Evolutionary conservation across 2,888 invertebrate species (phyloP).

Genomic region (Parnassius orleans): DNA sequence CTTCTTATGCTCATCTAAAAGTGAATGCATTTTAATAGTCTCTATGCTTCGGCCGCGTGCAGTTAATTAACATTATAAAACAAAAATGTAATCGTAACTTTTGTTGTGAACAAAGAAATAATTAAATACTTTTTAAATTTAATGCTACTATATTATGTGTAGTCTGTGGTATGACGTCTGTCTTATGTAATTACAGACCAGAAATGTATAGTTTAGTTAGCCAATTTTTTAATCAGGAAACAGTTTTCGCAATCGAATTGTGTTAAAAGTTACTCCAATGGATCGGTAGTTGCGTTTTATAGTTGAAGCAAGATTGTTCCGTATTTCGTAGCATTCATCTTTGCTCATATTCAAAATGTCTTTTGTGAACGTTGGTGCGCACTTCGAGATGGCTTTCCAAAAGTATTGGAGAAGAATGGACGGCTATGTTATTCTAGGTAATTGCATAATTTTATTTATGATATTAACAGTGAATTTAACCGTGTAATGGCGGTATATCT

Average conservation of each 20-base stretch:
- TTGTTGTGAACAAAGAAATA: not conserved
- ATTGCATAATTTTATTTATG: conserved; percentile 13
- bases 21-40: conserved; percentile 19
- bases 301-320: conserved; percentile 9
- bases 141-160: not conserved
- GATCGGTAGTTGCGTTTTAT: conserved; percentile 15
- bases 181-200: conserved; percentile 2
- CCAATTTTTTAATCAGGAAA: conserved; percentile 17
- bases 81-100: conserved; percentile 17
- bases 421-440: conserved; percentile 65
- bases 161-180: not conserved
- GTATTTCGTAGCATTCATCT: conserved; percentile 2
- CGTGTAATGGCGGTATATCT: no score
- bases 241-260: conserved; percentile 15
- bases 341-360: conserved; percentile 26
- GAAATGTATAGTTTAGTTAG: conserved; percentile 12
- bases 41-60: conserved; percentile 1
- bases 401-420: conserved; percentile 54
- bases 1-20: conserved; percentile 14
- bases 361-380: conserved; percentile 38
- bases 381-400: conserved; percentile 49
- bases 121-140: not conserved
- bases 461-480: no score
- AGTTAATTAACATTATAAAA: conserved; percentile 3
- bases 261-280: conserved; percentile 5